Conservation (phyloP, 1,140 invertebrate genomes). For the Pseudomyrmex concolor region DNA sequence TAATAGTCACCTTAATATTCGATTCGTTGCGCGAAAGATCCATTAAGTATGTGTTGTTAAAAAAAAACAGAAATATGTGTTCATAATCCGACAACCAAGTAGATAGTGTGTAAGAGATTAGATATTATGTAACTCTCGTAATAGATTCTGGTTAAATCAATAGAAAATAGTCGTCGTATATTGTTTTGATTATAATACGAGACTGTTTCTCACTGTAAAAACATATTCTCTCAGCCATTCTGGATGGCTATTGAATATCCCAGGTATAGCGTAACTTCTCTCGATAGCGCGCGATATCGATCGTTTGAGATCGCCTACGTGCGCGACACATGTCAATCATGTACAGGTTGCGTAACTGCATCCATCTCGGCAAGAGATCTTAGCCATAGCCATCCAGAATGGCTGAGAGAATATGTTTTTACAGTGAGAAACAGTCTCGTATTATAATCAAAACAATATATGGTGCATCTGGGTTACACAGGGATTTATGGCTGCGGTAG, state of each 20-base stretch:
- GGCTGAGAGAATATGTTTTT: too few species aligned
- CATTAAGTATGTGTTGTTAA: background rate
- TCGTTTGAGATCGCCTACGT: constrained; percentile 24
- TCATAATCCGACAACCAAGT: too few species aligned
- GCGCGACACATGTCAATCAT: constrained; percentile 44
- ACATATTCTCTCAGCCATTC: background rate
- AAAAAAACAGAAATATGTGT: background rate
- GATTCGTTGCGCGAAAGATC: constrained; percentile 9
- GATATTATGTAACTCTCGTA: too few species aligned
- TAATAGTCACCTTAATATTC: constrained; percentile 31
- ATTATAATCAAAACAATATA: too few species aligned
- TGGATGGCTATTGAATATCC: background rate
- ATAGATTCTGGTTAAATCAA: background rate
- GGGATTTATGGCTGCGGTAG: constrained; percentile 34
- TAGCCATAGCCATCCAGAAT: too few species aligned
- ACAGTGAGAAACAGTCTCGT: too few species aligned
- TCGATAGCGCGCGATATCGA: constrained; percentile 25
- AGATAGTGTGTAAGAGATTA: too few species aligned
- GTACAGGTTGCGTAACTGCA: constrained; percentile 40
- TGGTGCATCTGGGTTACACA: constrained; percentile 48
- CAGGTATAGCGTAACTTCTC: constrained; percentile 11
- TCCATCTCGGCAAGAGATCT: constrained; percentile 27
- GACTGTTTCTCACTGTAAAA: background rate
- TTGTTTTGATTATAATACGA: constrained; percentile 6
- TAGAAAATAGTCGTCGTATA: background rate